These are phyloP conservation scores for Troides oblongomaculatus DNA, from an alignment of 2,888 invertebrate genomes.

Conservation along the genomic window DNA sequence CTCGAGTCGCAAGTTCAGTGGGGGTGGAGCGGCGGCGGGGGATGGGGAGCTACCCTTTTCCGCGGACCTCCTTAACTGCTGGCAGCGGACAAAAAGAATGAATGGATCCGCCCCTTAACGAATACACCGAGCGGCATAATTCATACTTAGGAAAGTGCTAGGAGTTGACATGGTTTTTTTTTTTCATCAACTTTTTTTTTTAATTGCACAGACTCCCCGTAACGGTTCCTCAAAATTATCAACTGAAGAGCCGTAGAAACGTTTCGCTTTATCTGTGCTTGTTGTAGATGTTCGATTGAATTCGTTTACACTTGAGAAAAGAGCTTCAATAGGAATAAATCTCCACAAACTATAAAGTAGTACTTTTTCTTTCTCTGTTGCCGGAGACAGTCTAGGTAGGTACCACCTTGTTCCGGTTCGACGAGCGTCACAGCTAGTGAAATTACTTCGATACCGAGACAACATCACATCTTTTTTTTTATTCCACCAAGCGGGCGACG, in stretches of 20 bases:
- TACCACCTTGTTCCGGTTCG: no score
- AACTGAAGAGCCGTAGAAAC: background rate
- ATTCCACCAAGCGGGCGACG: no score
- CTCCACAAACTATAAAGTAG: no score
- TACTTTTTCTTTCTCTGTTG: no score
- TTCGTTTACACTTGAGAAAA: background rate
- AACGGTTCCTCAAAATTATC: constrained; percentile 19
- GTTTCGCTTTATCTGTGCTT: background rate
- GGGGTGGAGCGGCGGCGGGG: constrained; percentile 42
- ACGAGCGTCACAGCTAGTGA: no score
- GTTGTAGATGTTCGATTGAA: background rate
- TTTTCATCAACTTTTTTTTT: constrained; percentile 37
- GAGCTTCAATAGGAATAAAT: background rate
- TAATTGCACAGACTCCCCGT: constrained; percentile 33
- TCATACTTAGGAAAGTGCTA: constrained; percentile 78
- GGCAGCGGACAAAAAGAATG: constrained; percentile 78
- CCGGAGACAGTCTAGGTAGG: no score
- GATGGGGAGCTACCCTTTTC: constrained; percentile 45
- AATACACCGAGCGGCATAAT: constrained; percentile 80
- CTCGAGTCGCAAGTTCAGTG: constrained; percentile 74
- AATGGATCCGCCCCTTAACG: constrained; percentile 80
- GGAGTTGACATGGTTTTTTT: constrained; percentile 71
- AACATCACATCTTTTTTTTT: no score
- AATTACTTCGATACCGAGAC: no score
- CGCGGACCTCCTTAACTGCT: constrained; percentile 76